Evolutionary conservation across 2,888 invertebrate genomes (phyloP).

Genomic region (Drosophila mimetica): DNA sequence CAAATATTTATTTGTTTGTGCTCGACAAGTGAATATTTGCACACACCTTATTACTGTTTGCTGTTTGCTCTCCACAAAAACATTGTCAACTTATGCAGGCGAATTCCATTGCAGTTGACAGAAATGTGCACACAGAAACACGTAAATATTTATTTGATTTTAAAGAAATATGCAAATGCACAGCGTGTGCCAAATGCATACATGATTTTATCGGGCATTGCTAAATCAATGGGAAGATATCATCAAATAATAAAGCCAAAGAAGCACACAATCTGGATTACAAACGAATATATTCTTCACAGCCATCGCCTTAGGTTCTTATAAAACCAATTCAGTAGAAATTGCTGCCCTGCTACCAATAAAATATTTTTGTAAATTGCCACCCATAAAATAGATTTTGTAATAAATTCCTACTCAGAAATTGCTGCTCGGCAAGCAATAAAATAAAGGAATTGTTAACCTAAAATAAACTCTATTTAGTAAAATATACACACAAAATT

Average conservation of each 20-base stretch:
- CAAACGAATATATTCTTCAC: too few relatives aligned
- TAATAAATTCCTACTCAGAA: too few relatives aligned
- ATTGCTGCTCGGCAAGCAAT: too few relatives aligned
- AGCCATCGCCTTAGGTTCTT: too few relatives aligned
- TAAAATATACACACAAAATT: too few relatives aligned
- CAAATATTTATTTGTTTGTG: slow-evolving; percentile 7
- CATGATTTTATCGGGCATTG: background rate
- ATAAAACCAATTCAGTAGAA: background rate
- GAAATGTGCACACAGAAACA: background rate
- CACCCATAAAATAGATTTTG: too few relatives aligned
- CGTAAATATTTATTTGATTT: background rate
- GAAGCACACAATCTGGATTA: too few relatives aligned
- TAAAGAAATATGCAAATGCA: background rate
- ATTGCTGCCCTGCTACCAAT: too few relatives aligned
- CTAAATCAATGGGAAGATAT: background rate
- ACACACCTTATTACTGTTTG: slow-evolving; percentile 5
- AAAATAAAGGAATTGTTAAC: too few relatives aligned
- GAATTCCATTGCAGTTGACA: background rate
- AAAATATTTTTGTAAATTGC: too few relatives aligned
- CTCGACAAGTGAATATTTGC: slow-evolving; percentile 12
- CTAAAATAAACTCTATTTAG: too few relatives aligned
- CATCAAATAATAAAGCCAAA: background rate
- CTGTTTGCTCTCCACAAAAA: slow-evolving; percentile 2
- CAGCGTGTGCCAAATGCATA: background rate
- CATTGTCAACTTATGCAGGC: background rate